Conservation (phyloP, 2,797 vertebrate species). For the Poeciliopsis infans region DNA sequence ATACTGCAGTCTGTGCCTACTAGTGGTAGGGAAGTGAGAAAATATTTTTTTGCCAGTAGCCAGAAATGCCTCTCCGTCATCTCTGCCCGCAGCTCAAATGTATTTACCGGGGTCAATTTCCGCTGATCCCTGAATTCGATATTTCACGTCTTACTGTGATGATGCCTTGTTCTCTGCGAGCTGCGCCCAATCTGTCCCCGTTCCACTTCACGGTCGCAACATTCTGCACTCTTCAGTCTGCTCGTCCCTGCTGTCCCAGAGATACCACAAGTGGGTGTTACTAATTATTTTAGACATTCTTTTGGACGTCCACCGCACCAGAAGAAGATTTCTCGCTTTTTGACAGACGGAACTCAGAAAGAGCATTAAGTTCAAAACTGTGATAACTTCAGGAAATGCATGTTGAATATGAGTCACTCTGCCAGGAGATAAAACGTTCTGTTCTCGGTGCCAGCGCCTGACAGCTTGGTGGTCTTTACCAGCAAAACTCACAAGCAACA, state of each 20-base stretch:
- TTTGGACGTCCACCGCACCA: conserved; percentile 12
- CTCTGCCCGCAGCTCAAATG: conserved; percentile 24
- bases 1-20: conserved; percentile 3
- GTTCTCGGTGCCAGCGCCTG: conserved; percentile 51
- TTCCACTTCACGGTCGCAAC: conserved; percentile 48
- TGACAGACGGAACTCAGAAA: conserved; percentile 21
- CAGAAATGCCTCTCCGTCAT: not conserved
- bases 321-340: not conserved
- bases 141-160: conserved; percentile 32
- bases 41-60: conserved; percentile 6
- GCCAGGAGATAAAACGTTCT: conserved; percentile 66
- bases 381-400: conserved; percentile 37
- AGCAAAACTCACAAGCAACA: conserved; percentile 45
- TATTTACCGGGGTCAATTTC: conserved; percentile 28
- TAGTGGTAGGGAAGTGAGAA: conserved; percentile 11
- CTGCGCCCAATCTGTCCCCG: conserved; percentile 42
- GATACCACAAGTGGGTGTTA: conserved; percentile 21
- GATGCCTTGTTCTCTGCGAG: conserved; percentile 37
- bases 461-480: conserved; percentile 70
- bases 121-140: conserved; percentile 56
- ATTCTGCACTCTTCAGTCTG: conserved; percentile 27
- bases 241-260: conserved; percentile 19
- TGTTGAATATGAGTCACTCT: conserved; percentile 56
- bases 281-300: conserved; percentile 39
- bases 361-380: conserved; percentile 23